Evolutionary conservation across 1,140 invertebrate species (phyloP).

Genomic region (Matsumurasca onukii): DNA sequence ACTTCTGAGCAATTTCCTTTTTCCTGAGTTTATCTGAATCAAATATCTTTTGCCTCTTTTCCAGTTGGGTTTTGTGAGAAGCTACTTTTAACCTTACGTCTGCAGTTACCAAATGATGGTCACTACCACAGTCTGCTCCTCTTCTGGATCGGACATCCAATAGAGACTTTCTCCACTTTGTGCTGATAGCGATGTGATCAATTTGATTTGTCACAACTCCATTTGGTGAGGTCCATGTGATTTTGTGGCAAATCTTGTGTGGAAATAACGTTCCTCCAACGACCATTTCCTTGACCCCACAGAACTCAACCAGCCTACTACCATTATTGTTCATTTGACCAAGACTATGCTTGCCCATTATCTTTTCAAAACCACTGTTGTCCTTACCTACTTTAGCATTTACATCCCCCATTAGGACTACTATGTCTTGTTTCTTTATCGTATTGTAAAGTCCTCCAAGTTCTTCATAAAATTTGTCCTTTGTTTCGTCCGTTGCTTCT

Average conservation of each 20-base stretch:
- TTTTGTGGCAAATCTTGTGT: constrained; percentile 38
- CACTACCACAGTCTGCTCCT: constrained; percentile 34
- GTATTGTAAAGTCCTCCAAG: neutral
- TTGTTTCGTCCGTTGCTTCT: neutral
- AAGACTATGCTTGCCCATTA: constrained; percentile 29
- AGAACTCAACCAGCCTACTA: constrained; percentile 35
- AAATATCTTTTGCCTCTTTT: constrained; percentile 13
- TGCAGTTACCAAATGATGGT: constrained; percentile 30
- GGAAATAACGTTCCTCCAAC: constrained; percentile 34
- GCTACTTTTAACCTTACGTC: constrained; percentile 26
- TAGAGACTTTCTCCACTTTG: constrained; percentile 25
- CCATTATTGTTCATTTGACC: constrained; percentile 39
- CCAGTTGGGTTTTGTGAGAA: constrained; percentile 12
- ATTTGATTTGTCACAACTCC: constrained; percentile 37
- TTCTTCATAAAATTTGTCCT: constrained; percentile 8
- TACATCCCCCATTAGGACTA: constrained; percentile 12
- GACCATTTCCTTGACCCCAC: neutral
- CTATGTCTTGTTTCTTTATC: constrained; percentile 14
- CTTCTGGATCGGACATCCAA: constrained; percentile 32
- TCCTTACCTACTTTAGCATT: constrained; percentile 31
- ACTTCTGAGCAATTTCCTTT: neutral
- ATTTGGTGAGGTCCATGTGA: constrained; percentile 40
- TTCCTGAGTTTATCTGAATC: constrained; percentile 4
- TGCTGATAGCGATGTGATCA: constrained; percentile 35
- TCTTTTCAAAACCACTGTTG: neutral